Percentiles rank a stretch among this genome's conserved stretches.
These are phyloP conservation scores for Aramus guarauna DNA, from an alignment of 2,113 vertebrate genomes.

Conservation along the genomic window DNA sequence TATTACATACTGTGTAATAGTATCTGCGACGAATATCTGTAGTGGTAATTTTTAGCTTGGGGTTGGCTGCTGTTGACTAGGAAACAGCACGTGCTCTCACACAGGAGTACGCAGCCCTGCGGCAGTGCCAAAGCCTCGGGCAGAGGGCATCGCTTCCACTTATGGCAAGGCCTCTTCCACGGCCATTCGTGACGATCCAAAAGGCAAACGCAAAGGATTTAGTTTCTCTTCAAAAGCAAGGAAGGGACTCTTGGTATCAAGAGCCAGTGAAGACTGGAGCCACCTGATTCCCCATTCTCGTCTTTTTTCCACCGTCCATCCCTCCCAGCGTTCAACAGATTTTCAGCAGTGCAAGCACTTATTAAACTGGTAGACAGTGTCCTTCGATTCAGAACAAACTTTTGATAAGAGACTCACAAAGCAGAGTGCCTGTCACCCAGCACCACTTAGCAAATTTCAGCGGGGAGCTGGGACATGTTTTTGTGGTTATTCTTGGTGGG, in stretches of 20 bases:
- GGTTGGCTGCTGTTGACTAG: conserved; percentile 47
- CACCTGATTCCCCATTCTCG: background rate
- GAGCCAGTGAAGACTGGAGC: background rate
- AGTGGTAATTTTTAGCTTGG: conserved; percentile 56
- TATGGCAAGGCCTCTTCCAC: conserved; percentile 26
- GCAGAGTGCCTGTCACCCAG: conserved; percentile 36
- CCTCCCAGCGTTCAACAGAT: conserved; percentile 1
- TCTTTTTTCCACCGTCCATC: background rate
- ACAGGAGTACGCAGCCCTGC: background rate
- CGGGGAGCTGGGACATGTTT: background rate
- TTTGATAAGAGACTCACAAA: conserved; percentile 36
- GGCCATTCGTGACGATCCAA: background rate
- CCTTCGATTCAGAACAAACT: conserved; percentile 22
- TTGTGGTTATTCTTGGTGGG: background rate
- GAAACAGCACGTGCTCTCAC: conserved; percentile 39
- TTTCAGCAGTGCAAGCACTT: conserved; percentile 45
- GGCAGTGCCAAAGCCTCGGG: background rate
- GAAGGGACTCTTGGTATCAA: background rate
- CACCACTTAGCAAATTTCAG: conserved; percentile 43
- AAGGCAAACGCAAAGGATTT: background rate
- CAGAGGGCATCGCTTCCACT: conserved; percentile 32
- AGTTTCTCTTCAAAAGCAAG: background rate
- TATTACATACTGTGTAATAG: conserved; percentile 48
- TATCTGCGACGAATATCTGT: conserved; percentile 24
- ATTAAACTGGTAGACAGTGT: background rate